Evolutionary conservation across 2,797 vertebrate species (phyloP).

Genomic region (Cryptoprocta ferox): DNA sequence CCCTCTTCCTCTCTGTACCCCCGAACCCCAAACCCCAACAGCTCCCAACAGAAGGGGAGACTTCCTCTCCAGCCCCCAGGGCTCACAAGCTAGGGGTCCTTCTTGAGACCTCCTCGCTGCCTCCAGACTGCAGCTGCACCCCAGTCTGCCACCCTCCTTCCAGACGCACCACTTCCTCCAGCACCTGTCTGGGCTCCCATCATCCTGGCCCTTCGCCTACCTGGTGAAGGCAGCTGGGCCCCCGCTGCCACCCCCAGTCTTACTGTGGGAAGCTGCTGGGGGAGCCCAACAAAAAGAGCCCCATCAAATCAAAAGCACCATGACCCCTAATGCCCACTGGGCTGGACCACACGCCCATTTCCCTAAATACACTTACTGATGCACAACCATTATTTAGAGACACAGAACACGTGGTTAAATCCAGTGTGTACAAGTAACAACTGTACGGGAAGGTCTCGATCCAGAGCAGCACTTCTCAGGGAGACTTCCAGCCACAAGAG

Average conservation of each 20-base stretch:
- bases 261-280: neutral
- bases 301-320: neutral
- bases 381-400: fast-evolving
- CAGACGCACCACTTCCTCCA: neutral
- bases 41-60: neutral
- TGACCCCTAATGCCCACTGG: neutral
- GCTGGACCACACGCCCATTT: neutral
- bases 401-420: neutral
- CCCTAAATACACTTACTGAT: fast-evolving
- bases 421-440: fast-evolving
- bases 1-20: neutral
- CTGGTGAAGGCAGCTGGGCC: neutral
- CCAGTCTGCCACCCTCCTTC: neutral
- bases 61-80: neutral
- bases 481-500: neutral
- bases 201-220: neutral
- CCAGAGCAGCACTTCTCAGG: neutral
- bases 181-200: neutral
- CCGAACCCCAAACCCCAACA: neutral
- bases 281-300: neutral
- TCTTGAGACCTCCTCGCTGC: neutral
- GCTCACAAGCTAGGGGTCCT: neutral
- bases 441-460: neutral
- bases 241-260: neutral
- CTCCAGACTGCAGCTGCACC: neutral